Conservation (phyloP, 2,113 vertebrate species). For the Chloropsis hardwickii region DNA sequence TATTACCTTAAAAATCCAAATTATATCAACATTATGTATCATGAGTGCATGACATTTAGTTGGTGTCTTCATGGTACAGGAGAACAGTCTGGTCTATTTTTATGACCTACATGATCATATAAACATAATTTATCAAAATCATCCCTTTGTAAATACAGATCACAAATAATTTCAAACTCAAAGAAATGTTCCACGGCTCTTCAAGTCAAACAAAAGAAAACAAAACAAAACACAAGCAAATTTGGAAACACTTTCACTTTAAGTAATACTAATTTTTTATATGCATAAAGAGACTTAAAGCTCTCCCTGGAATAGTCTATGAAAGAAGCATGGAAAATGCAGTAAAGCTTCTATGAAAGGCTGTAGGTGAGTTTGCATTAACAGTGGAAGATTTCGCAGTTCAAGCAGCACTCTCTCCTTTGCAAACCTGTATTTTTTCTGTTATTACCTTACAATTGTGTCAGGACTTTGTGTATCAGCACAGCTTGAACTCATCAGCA, state of each 20-base stretch:
- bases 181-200: neutral
- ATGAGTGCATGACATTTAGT: neutral
- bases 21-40: neutral
- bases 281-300: neutral
- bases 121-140: neutral
- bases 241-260: neutral
- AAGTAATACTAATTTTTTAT: neutral
- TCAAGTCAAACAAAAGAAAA: neutral
- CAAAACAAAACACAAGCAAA: neutral
- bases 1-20: neutral
- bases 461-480: slow-evolving; percentile 46
- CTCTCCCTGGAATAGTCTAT: rapidly evolving
- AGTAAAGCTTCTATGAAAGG: neutral
- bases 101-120: neutral
- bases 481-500: slow-evolving; percentile 49
- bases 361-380: neutral
- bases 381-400: neutral
- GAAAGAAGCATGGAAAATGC: neutral
- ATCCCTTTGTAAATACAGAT: neutral
- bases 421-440: neutral
- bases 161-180: neutral
- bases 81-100: neutral
- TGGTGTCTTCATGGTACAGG: neutral
- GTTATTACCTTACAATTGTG: slow-evolving; percentile 28
- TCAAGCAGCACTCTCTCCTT: neutral